A percentile compares a stretch with the other conserved stretches of the same genome.
phyloP scores from a whole-genome alignment of 2,113 vertebrate species.

The Colossoma macropomum region DNA sequence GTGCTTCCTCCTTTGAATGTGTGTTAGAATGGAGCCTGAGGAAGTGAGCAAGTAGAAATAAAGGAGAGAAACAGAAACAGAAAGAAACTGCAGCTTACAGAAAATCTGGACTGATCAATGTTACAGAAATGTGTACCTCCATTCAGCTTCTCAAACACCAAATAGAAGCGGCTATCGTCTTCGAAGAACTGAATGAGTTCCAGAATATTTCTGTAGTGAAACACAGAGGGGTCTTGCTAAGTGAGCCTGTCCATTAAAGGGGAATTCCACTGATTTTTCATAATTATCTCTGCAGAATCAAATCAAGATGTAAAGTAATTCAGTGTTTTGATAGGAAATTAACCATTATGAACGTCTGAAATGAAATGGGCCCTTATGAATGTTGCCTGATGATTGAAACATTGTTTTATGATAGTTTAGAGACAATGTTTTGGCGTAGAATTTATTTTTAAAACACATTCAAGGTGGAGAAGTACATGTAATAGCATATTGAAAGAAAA shows the following conservation, averaged over 20 bases:
- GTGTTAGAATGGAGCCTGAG: constrained; percentile 90
- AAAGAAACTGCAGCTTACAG: background rate
- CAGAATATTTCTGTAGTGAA: constrained; percentile 88
- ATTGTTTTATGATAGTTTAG: no score
- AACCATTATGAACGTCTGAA: no score
- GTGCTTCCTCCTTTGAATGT: constrained; percentile 92
- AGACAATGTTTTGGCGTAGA: no score
- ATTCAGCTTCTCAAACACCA: constrained; percentile 96
- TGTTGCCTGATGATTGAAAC: background rate
- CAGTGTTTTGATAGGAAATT: no score
- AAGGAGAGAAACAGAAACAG: constrained; percentile 1
- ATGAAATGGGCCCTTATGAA: no score
- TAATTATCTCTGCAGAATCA: background rate
- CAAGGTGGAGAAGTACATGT: no score
- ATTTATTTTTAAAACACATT: no score
- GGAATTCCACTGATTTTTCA: no score
- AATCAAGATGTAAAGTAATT: no score
- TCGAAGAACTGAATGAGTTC: constrained; percentile 97
- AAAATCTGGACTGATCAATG: background rate
- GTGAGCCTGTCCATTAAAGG: background rate
- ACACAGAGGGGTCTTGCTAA: constrained; percentile 28
- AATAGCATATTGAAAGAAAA: no score
- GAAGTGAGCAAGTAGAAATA: constrained; percentile 11
- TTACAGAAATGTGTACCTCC: constrained; percentile 81
- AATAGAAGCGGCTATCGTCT: constrained; percentile 90